A percentile compares a stretch with the other conserved stretches of the same genome.
Evolutionary conservation across 2,888 invertebrate species (phyloP).

Genomic region (Drosophila multiciliata): DNA sequence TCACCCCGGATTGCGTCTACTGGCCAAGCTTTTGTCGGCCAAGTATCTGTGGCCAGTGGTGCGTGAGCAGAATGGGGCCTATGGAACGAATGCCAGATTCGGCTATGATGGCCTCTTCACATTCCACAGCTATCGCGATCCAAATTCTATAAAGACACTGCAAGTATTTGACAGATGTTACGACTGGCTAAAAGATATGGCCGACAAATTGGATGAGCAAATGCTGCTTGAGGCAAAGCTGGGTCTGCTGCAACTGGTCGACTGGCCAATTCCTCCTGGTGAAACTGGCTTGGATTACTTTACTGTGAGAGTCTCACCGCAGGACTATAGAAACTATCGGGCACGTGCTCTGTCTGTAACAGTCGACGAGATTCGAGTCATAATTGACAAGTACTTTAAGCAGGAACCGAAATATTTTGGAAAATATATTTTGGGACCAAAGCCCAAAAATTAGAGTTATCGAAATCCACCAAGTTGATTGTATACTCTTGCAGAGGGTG

Average conservation of each 20-base stretch:
- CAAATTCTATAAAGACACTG: constrained; percentile 92
- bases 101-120: constrained; percentile 91
- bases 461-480: not conserved
- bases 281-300: constrained; percentile 92
- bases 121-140: constrained; percentile 96
- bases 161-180: constrained; percentile 91
- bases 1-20: constrained; percentile 90
- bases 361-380: constrained; percentile 89
- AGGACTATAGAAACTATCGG: constrained; percentile 91
- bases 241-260: constrained; percentile 93
- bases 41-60: constrained; percentile 93
- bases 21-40: constrained; percentile 91
- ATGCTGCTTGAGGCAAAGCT: constrained; percentile 95
- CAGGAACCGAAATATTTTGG: constrained; percentile 86
- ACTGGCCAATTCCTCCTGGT: constrained; percentile 93
- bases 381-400: constrained; percentile 89
- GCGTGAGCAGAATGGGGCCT: constrained; percentile 96
- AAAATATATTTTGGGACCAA: constrained; percentile 90
- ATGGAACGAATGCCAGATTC: constrained; percentile 93
- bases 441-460: constrained; percentile 77
- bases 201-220: constrained; percentile 87
- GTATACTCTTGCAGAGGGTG: not conserved
- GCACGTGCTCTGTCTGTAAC: constrained; percentile 90
- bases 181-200: constrained; percentile 89
- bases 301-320: constrained; percentile 90